Evolutionary conservation across 2,888 invertebrate species (phyloP).

Genomic region (Drosophila colorata): DNA sequence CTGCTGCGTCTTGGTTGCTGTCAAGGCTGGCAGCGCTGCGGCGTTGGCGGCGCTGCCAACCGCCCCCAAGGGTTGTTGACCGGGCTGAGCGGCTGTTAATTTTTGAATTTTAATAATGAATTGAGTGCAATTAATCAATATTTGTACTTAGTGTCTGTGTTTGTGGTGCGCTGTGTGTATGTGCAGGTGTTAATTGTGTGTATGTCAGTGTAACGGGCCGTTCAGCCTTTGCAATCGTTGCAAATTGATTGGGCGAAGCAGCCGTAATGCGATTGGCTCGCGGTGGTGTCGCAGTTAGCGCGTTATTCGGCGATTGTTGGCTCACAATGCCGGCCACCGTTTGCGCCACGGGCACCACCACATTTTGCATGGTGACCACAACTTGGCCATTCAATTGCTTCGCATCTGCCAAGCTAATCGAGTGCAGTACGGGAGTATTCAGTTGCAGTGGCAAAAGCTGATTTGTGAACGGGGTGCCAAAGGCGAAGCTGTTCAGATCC

Average conservation of each 20-base stretch:
- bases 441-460: neutral
- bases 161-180: constrained; percentile 12
- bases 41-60: neutral
- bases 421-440: neutral
- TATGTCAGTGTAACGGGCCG: neutral
- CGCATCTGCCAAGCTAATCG: neutral
- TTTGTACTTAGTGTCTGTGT: constrained; percentile 22
- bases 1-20: constrained; percentile 2
- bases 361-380: neutral
- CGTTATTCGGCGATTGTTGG: neutral
- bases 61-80: constrained; percentile 8
- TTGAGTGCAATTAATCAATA: constrained; percentile 1
- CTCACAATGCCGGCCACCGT: neutral
- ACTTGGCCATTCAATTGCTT: neutral
- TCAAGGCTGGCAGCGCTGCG: constrained; percentile 1
- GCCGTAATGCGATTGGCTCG: constrained; percentile 8
- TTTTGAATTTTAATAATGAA: constrained; percentile 8
- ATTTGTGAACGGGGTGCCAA: neutral
- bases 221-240: neutral
- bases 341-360: constrained; percentile 11
- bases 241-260: neutral
- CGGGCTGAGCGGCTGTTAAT: constrained; percentile 10
- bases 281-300: neutral
- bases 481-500: neutral
- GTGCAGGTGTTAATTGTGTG: constrained; percentile 15